A percentile compares a stretch with the other conserved stretches of the same genome.
These are phyloP conservation scores for Heliconius cydno DNA, from an alignment of 2,888 invertebrate genomes.

Conservation along the genomic window DNA sequence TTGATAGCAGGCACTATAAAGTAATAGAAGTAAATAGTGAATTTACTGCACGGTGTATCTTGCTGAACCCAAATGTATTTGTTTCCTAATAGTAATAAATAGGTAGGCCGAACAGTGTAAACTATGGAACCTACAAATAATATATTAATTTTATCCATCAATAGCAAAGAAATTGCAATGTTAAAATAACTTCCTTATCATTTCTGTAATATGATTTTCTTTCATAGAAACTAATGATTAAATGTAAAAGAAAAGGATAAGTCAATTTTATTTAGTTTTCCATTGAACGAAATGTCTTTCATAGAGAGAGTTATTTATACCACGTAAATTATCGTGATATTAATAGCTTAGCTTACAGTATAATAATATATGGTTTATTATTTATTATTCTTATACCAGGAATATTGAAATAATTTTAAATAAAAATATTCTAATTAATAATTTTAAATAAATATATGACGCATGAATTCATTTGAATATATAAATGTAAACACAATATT, in stretches of 20 bases:
- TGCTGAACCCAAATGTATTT: conserved; percentile 39
- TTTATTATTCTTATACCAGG: background rate
- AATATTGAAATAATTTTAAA: background rate
- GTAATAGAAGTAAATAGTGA: conserved; percentile 24
- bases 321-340: background rate
- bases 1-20: background rate
- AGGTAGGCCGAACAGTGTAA: conserved; percentile 7
- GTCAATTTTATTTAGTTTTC: too few relatives aligned
- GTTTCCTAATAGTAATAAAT: conserved; percentile 39
- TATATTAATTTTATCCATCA: background rate
- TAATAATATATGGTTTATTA: background rate
- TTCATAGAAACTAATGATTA: background rate
- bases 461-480: background rate
- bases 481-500: background rate
- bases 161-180: background rate
- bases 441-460: background rate
- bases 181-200: background rate
- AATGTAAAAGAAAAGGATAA: background rate
- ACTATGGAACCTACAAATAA: background rate
- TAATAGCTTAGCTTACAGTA: background rate
- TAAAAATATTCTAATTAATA: background rate
- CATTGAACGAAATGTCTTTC: too few relatives aligned
- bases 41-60: conserved; percentile 38
- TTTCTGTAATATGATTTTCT: background rate
- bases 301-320: too few relatives aligned